Base-by-base conservation (phyloP, 1,140 invertebrate species). In the Theocolax elegans region DNA sequence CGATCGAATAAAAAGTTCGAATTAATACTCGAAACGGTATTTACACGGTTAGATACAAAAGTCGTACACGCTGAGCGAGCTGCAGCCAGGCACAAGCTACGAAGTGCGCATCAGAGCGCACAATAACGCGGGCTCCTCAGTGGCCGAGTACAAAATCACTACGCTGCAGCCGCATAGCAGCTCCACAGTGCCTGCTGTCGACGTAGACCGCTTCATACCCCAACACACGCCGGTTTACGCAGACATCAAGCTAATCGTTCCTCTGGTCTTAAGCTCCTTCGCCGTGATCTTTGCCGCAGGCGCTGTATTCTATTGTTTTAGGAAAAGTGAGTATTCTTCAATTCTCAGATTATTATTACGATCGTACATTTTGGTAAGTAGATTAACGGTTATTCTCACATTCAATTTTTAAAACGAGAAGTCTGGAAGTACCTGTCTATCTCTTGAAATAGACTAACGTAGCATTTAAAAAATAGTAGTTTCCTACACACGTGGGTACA, bases 91-190 rank as follows among this genome's bases (percentile, higher is more conserved):
- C n/a, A 94, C 93, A 0, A 92, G 92, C 77, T 97, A 98, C 82
- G 91, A 93, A 72, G 88, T 98, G 31, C 90, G 91, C 71, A 92
- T 97, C 54, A 94, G 93, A 0, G 96, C 96, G 0, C 91, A 95
- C 83, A 98, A 97, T 82, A 95, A 96, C 81, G 96, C 96, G 0
- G 97, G 97, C 0, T 93, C 92, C 51, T 94, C 94, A 0, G 90
- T 92, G 44, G 93, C 92, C 0, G 87, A 94, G n/a, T 96, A 97
- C 79, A 93, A 95, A 84, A 93, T 95, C 81, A 92, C 92, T 31
- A 95, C 94, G 3, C 88, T 94, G 46, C 92, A 91, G 1, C 84
- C 91, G 21, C 89, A 90, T 76, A 92, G 91, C 81, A 90, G 93
- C 77, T 80, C 83, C 17, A 85, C 83, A 9, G 63, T 83, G 21